Base-by-base conservation (phyloP, 2,888 invertebrate species). In the Caenorhabditis sp. region DNA sequence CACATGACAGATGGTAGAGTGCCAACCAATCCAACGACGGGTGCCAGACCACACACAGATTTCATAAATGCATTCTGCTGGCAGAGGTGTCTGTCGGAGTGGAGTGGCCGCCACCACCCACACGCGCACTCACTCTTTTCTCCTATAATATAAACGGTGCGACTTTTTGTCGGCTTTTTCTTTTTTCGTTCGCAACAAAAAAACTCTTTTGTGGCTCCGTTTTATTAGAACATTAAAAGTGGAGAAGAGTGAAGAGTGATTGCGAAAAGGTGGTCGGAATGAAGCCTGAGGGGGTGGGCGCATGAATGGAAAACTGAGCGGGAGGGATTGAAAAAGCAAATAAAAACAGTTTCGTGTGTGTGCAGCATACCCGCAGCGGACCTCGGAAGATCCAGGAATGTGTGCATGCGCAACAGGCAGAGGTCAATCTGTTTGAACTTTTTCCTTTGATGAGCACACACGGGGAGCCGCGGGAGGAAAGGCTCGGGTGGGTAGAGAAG, bases 1-100 rank as follows among this genome's bases (percentile, higher is more conserved):
- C 59, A 59, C 53, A 43, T 59, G 70, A 53, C 70, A 70, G 70
- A 59, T 70, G 70, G 59, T 70, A 53, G 22, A 53, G 24, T 35
- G 68, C 43, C 26, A 20, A 35, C 11, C 9, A 9, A 35, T 13
- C 35, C 35, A 13, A 35, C 9, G 35, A 35, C 6, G 30, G 48
- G 43, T 3, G 32, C 13, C 20, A 11, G 26, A 8, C 11, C 20
- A 15, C 26, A 41, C 30, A 39, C 27, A 6, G 13, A 53, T 53
- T 53, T 65, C 58, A 59, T 58, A 52, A 68, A 59, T 68, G 52
- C 39, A 30, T 46, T 30, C n/a, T n/a, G n/a, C n/a, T 17, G 30
- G 27, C 27, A 17, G 55, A 56, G 41, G 41, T 41, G 41, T 56
- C 30, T 15, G n/a, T n/a, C n/a, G n/a, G n/a, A n/a, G n/a, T n/a